A percentile compares a stretch with the other conserved stretches of the same genome.
phyloP scores from a whole-genome alignment of 2,797 vertebrate genomes.

The Arvicola amphibius region DNA sequence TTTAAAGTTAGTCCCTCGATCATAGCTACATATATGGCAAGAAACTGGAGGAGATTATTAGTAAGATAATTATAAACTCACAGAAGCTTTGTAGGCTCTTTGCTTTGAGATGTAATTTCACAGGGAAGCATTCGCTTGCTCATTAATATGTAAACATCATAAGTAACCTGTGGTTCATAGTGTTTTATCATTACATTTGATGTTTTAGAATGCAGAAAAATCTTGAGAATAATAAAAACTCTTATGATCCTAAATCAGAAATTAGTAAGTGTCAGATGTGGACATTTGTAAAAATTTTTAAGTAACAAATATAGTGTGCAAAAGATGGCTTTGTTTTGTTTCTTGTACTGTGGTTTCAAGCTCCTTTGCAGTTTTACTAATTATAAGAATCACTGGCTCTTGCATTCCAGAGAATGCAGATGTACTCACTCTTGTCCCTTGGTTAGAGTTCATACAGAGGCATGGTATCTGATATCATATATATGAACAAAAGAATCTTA shows the following conservation, averaged over 20 bases:
- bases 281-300: background rate
- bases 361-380: background rate
- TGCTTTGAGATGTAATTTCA: slow-evolving; percentile 13
- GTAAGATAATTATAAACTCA: background rate
- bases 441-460: background rate
- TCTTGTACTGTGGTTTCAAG: background rate
- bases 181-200: background rate
- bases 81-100: background rate
- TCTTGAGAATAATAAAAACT: background rate
- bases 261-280: background rate
- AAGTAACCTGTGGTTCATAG: background rate
- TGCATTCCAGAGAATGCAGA: background rate
- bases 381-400: background rate
- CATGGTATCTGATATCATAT: background rate
- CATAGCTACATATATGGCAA: background rate
- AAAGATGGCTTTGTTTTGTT: background rate
- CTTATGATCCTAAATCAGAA: background rate
- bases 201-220: background rate
- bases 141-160: background rate
- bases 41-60: background rate
- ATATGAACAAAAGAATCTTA: background rate
- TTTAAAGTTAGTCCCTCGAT: background rate
- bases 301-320: background rate
- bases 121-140: background rate
- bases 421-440: background rate